phyloP scores from a whole-genome alignment of 2,888 invertebrate genomes.

The Elysia crispata region DNA sequence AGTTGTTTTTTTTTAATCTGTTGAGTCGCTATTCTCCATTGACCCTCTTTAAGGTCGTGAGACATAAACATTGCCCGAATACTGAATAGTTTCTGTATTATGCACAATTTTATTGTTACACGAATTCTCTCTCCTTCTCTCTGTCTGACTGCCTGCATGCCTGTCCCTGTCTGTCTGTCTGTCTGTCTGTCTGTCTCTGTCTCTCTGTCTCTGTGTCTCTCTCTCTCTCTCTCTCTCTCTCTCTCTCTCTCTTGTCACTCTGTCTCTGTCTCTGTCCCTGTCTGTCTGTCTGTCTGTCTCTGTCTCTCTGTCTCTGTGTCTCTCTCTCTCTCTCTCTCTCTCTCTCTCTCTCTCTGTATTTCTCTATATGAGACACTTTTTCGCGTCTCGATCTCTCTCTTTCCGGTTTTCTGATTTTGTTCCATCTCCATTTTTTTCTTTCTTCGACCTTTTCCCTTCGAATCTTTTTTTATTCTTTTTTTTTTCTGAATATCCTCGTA shows the following conservation, averaged over 20 bases:
- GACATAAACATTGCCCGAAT: too few species aligned
- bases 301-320: constrained; percentile 20
- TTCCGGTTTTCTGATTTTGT: too few species aligned
- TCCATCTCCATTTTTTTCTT: too few species aligned
- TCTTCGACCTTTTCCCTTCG: too few species aligned
- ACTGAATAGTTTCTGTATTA: too few species aligned
- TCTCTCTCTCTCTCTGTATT: background rate
- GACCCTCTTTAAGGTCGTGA: too few species aligned
- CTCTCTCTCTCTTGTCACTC: background rate
- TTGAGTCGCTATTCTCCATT: too few species aligned
- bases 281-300: background rate
- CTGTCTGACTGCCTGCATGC: background rate
- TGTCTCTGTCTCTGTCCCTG: background rate
- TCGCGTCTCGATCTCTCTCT: background rate
- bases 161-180: background rate
- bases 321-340: constrained; percentile 10
- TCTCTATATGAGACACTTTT: background rate
- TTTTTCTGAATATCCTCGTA: too few species aligned
- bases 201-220: background rate
- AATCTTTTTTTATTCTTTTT: too few species aligned
- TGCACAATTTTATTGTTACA: too few species aligned
- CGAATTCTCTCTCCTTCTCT: too few species aligned
- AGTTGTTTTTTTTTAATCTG: too few species aligned
- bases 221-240: background rate
- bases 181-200: background rate